A percentile compares a stretch with the other conserved stretches of the same genome.
Evolutionary conservation across 2,888 invertebrate genomes (phyloP).

Genomic region (Tryphoninae sp.): DNA sequence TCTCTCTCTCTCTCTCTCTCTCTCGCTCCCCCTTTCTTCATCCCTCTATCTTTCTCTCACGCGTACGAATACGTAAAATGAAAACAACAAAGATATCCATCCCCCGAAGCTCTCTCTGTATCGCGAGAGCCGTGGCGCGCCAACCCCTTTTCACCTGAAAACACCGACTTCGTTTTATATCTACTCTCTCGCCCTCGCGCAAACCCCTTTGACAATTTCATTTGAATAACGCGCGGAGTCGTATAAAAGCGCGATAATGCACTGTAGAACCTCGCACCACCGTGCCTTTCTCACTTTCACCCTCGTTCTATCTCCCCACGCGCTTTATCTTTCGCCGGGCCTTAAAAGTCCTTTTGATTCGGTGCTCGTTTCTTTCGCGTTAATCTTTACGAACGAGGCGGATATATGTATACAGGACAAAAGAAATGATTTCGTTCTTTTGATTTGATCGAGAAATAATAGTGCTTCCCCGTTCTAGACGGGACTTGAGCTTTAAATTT

Average conservation of each 20-base stretch:
- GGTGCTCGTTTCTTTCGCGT: background rate
- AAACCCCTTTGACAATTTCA: constrained; percentile 37
- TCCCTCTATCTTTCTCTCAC: background rate
- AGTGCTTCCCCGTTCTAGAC: background rate
- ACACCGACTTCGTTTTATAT: constrained; percentile 26
- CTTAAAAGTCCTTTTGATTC: constrained; percentile 24
- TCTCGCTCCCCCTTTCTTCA: too few species aligned
- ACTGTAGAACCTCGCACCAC: constrained; percentile 19
- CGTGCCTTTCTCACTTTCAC: background rate
- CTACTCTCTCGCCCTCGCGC: background rate
- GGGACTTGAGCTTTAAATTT: constrained; percentile 36
- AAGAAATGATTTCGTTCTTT: constrained; percentile 6
- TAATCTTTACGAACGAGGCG: background rate
- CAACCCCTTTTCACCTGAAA: constrained; percentile 37
- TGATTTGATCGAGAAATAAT: constrained; percentile 1
- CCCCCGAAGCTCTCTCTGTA: constrained; percentile 10
- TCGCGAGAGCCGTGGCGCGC: background rate
- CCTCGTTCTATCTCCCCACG: background rate
- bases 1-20: too few species aligned
- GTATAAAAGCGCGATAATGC: constrained; percentile 42
- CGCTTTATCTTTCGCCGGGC: background rate
- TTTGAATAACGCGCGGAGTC: constrained; percentile 40
- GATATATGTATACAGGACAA: background rate
- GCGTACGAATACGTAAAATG: background rate
- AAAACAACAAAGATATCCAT: constrained; percentile 7